Conservation (phyloP, 2,888 invertebrate species). For the Spilarctia lutea region DNA sequence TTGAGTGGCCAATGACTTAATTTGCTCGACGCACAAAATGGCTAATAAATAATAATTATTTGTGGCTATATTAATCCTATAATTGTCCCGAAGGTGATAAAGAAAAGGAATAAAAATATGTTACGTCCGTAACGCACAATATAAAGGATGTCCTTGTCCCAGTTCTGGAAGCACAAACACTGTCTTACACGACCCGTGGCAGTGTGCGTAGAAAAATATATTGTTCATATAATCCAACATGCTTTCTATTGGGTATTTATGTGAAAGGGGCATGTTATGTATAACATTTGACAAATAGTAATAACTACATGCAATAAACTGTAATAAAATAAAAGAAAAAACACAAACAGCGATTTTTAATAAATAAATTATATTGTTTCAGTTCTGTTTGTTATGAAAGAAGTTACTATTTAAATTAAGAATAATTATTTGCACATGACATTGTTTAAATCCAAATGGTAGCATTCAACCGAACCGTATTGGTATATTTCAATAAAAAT, state of each 20-base stretch:
- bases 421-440: neutral
- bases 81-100: slow-evolving; percentile 42
- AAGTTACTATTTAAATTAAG: neutral
- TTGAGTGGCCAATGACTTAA: neutral
- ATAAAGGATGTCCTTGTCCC: slow-evolving; percentile 49
- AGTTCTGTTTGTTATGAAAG: neutral
- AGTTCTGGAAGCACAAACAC: slow-evolving; percentile 51
- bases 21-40: slow-evolving; percentile 3
- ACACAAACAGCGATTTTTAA: neutral
- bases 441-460: neutral
- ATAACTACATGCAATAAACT: neutral
- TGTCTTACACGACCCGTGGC: slow-evolving; percentile 33
- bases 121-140: slow-evolving; percentile 38
- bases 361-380: neutral
- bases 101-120: slow-evolving; percentile 49
- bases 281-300: neutral
- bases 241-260: slow-evolving; percentile 18
- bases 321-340: neutral
- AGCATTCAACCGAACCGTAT: neutral
- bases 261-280: neutral
- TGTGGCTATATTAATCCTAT: slow-evolving; percentile 38
- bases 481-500: neutral
- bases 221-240: slow-evolving; percentile 33
- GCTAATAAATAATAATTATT: slow-evolving; percentile 31
- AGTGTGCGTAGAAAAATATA: slow-evolving; percentile 36